These are phyloP conservation scores for Apamea sordens DNA, from an alignment of 2,888 invertebrate species.

Conservation along the genomic window DNA sequence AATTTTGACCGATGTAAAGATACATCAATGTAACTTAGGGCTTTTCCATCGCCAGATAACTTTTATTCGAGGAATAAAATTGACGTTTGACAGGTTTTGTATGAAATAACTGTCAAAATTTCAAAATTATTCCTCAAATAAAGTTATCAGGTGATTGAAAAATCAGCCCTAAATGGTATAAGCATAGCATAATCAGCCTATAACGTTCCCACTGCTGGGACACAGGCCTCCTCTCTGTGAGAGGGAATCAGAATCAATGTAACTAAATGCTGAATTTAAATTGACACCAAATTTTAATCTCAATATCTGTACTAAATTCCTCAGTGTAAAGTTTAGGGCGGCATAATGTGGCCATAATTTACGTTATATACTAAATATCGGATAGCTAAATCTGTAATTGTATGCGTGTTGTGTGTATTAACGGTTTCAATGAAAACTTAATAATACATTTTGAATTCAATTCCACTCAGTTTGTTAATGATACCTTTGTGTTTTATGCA, in stretches of 20 bases:
- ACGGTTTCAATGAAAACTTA: constrained; percentile 48
- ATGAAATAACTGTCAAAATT: too few species aligned
- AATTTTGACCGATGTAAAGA: constrained; percentile 2
- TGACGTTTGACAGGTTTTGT: too few species aligned
- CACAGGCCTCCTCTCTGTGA: not conserved
- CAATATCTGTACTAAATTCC: not conserved
- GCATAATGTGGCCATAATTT: constrained; percentile 34
- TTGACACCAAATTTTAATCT: not conserved
- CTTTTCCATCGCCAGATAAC: too few species aligned
- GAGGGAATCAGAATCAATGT: not conserved
- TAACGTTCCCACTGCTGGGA: not conserved
- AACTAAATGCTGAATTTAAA: not conserved
- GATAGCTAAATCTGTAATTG: constrained; percentile 39
- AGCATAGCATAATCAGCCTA: not conserved
- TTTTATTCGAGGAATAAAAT: too few species aligned
- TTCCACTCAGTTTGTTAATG: constrained; percentile 51
- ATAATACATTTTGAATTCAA: constrained; percentile 46
- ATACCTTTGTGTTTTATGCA: constrained; percentile 61
- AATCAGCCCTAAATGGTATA: not conserved
- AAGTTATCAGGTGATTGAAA: too few species aligned
- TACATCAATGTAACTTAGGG: not conserved
- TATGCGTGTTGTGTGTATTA: constrained; percentile 28
- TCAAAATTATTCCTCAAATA: too few species aligned
- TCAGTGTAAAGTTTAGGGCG: constrained; percentile 41
- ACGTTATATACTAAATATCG: constrained; percentile 35